phyloP scores from a whole-genome alignment of 2,113 vertebrate species.

The Ginglymostoma cirratum region DNA sequence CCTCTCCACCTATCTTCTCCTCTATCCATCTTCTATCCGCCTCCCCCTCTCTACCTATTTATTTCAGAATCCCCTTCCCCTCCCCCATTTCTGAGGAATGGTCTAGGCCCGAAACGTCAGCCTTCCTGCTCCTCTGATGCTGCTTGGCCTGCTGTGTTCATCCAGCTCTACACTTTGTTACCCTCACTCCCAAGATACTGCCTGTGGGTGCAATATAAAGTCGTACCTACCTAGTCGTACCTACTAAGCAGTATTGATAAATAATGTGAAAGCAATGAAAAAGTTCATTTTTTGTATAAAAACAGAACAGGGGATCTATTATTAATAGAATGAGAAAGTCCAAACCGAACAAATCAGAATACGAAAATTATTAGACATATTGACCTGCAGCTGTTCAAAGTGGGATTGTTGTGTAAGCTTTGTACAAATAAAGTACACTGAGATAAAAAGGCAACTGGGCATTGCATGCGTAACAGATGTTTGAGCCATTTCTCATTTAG shows the following conservation, averaged over 20 bases:
- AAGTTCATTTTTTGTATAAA: neutral
- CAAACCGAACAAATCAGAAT: neutral
- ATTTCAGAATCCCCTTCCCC: too few species aligned
- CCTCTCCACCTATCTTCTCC: too few species aligned
- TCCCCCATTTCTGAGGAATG: too few species aligned
- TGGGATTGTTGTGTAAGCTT: neutral
- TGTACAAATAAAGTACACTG: neutral
- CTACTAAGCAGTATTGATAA: neutral
- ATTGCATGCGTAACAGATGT: neutral
- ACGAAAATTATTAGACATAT: too few species aligned
- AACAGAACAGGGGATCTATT: neutral
- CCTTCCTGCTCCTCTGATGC: too few species aligned
- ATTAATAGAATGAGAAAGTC: neutral
- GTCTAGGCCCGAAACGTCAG: too few species aligned
- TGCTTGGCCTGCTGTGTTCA: too few species aligned
- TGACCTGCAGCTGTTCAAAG: neutral
- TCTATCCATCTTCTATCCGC: too few species aligned
- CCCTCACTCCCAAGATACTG: too few species aligned
- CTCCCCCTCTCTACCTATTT: too few species aligned
- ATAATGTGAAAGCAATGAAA: neutral
- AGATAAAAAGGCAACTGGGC: neutral
- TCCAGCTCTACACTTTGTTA: too few species aligned
- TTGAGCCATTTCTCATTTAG: neutral
- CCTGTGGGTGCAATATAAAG: neutral
- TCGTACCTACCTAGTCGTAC: neutral